These are phyloP conservation scores for Isotomurus palustris DNA, from an alignment of 2,888 invertebrate genomes.

Conservation along the genomic window DNA sequence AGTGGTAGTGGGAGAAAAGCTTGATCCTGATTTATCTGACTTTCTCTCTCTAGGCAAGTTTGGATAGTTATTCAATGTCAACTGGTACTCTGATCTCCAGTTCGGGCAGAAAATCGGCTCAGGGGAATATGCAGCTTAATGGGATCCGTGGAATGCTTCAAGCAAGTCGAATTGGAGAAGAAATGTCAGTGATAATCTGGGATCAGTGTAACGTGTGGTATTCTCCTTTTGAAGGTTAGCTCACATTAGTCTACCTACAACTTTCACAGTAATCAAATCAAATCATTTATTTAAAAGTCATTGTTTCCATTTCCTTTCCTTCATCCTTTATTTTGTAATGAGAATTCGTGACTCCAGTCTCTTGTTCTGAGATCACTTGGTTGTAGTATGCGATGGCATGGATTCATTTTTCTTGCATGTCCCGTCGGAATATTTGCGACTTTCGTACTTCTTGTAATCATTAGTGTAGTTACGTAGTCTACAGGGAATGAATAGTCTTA, in stretches of 20 bases:
- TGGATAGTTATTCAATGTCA: constrained; percentile 9
- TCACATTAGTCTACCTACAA: too few species aligned
- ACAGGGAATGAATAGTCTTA: too few species aligned
- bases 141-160: constrained; percentile 19
- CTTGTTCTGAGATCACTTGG: too few species aligned
- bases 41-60: constrained; percentile 1
- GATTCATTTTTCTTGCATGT: too few species aligned
- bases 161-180: constrained; percentile 29
- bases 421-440: too few species aligned
- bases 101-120: constrained; percentile 1
- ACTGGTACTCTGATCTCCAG: constrained; percentile 1
- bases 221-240: constrained; percentile 19
- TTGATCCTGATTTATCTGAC: neutral
- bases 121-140: constrained; percentile 4
- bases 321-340: too few species aligned
- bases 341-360: too few species aligned
- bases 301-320: too few species aligned
- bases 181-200: constrained; percentile 35
- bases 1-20: neutral
- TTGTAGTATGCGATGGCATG: too few species aligned
- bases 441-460: too few species aligned
- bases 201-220: constrained; percentile 42
- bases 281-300: constrained; percentile 2
- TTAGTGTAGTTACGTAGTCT: too few species aligned
- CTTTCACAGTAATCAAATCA: neutral